Percentiles rank a stretch among this genome's conserved stretches.
Conservation (phyloP, 1,140 invertebrate species). For the Zaprionus africanus region DNA sequence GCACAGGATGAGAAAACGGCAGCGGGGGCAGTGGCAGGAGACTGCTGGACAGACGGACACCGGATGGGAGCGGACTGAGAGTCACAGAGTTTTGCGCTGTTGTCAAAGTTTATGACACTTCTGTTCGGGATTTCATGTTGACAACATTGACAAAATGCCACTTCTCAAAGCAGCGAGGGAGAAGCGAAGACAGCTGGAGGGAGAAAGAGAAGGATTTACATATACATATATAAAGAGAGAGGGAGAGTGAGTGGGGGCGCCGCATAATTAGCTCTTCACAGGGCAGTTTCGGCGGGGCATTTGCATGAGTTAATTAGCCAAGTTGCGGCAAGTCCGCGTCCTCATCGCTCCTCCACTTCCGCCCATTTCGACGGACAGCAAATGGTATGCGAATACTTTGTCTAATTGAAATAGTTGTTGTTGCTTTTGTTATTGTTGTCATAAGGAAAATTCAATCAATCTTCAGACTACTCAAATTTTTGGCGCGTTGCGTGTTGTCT, state of each 20-base stretch:
- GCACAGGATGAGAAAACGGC: slow-evolving; percentile 3
- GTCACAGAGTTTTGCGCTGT: slow-evolving; percentile 43
- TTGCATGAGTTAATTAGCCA: slow-evolving; percentile 80
- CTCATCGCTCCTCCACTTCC: slow-evolving; percentile 19
- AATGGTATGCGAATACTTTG: slow-evolving; percentile 48
- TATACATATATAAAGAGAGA: neutral
- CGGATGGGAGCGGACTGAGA: neutral
- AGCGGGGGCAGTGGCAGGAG: neutral
- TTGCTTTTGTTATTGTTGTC: slow-evolving; percentile 3
- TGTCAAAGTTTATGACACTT: slow-evolving; percentile 81
- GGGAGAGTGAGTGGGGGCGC: slow-evolving; percentile 27
- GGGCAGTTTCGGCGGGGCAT: slow-evolving; percentile 47
- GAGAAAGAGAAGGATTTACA: neutral
- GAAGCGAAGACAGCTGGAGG: neutral
- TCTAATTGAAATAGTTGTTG: slow-evolving; percentile 69
- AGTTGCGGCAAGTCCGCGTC: slow-evolving; percentile 51
- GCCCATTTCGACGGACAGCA: slow-evolving; percentile 45
- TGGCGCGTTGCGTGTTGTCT: slow-evolving; percentile 31
- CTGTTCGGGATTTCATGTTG: slow-evolving; percentile 73
- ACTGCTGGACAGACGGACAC: slow-evolving; percentile 11
- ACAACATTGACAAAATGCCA: slow-evolving; percentile 82
- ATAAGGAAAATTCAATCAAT: slow-evolving; percentile 69
- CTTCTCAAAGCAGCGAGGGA: slow-evolving; percentile 19
- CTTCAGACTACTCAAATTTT: slow-evolving; percentile 60
- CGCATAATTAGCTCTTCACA: slow-evolving; percentile 73